Conservation (phyloP, 2,113 vertebrate species). For the Cryptomyrus ogoouensis region DNA sequence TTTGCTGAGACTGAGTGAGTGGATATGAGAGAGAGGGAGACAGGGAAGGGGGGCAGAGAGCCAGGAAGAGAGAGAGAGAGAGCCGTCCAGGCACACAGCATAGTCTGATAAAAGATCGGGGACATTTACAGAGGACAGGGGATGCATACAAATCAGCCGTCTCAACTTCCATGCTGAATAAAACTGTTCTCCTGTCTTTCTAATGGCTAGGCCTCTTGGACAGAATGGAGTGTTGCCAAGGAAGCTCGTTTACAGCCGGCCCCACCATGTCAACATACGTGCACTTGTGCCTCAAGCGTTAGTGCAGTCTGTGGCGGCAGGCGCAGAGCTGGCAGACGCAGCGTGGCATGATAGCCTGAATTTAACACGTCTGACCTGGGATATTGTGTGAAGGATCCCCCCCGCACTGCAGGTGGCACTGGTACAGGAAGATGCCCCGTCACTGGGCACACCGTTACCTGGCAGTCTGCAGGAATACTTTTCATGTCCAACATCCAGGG, state of each 20-base stretch:
- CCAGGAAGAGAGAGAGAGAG: conserved; percentile 6
- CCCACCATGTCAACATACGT: conserved; percentile 7
- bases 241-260: conserved; percentile 23
- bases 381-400: neutral
- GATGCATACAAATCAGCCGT: conserved; percentile 38
- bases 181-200: conserved; percentile 30
- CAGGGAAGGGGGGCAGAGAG: neutral
- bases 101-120: conserved; percentile 33
- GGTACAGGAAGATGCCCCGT: neutral
- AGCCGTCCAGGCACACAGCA: conserved; percentile 28
- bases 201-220: conserved; percentile 15
- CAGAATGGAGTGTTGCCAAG: conserved; percentile 32
- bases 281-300: neutral
- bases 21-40: neutral
- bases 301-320: too few relatives aligned
- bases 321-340: neutral
- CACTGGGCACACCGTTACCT: neutral
- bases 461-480: neutral
- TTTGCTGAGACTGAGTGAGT: conserved; percentile 12
- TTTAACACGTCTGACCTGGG: neutral
- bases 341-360: neutral
- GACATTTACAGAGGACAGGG: conserved; percentile 37
- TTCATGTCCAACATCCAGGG: neutral
- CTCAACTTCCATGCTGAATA: conserved; percentile 23
- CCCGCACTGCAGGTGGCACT: neutral